Conservation (phyloP, 1,140 invertebrate species). For the Drosophila virilis region DNA sequence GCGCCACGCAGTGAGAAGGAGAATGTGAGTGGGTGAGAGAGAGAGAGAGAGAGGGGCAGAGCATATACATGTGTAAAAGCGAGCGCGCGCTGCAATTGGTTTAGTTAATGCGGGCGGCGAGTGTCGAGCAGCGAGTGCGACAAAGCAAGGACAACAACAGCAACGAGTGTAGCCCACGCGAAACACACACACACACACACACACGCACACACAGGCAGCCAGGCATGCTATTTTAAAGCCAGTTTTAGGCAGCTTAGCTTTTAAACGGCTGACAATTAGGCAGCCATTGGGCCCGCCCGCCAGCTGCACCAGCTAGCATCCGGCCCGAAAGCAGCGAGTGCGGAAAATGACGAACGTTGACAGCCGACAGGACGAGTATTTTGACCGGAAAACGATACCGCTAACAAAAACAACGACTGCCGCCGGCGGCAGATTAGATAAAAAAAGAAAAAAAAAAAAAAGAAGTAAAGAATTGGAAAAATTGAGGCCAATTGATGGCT, state of each 20-base stretch:
- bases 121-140: conserved; percentile 40
- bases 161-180: conserved; percentile 57
- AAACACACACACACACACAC: conserved; percentile 2
- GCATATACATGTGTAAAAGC: conserved; percentile 1
- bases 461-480: conserved; percentile 1
- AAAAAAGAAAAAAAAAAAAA: conserved; percentile 30
- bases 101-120: conserved; percentile 10
- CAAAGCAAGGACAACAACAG: conserved; percentile 56
- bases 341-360: conserved; percentile 22
- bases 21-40: conserved; percentile 19
- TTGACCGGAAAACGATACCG: conserved; percentile 28
- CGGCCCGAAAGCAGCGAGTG: conserved; percentile 22
- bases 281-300: neutral
- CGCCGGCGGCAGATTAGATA: conserved; percentile 37
- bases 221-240: conserved; percentile 36
- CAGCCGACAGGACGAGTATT: conserved; percentile 19
- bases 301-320: conserved; percentile 15
- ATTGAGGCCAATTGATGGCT: conserved; percentile 36
- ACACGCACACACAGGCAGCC: neutral
- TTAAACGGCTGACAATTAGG: conserved; percentile 13
- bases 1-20: conserved; percentile 3
- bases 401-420: conserved; percentile 12
- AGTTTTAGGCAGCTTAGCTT: conserved; percentile 30
- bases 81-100: conserved; percentile 40
- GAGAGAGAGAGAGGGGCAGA: conserved; percentile 15